phyloP scores from a whole-genome alignment of 2,113 vertebrate genomes.

The Leuciscus idus region DNA sequence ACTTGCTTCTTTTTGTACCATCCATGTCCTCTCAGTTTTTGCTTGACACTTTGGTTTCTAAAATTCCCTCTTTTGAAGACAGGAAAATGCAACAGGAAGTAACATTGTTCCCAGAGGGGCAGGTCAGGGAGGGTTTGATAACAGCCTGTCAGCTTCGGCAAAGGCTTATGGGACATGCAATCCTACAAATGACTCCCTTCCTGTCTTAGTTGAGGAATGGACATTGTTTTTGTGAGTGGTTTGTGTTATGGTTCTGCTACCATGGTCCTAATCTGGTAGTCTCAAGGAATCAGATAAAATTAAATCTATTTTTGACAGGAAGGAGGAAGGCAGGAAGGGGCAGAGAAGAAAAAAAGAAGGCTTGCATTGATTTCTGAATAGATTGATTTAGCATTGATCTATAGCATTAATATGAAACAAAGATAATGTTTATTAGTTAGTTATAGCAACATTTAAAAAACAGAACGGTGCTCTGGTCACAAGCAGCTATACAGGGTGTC shows the following conservation, averaged over 20 bases:
- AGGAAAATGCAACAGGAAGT: slow-evolving; percentile 65
- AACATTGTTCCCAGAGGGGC: slow-evolving; percentile 10
- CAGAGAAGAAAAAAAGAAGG: slow-evolving; percentile 19
- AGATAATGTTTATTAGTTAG: neutral
- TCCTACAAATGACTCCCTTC: slow-evolving; percentile 64
- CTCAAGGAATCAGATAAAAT: slow-evolving; percentile 25
- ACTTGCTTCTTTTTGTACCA: neutral
- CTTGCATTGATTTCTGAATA: slow-evolving; percentile 29
- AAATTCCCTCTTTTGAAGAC: slow-evolving; percentile 26
- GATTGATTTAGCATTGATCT: neutral
- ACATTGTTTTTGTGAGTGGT: slow-evolving; percentile 37
- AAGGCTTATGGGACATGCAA: slow-evolving; percentile 56
- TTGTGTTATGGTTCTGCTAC: slow-evolving; percentile 2
- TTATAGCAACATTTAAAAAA: neutral
- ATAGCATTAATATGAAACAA: neutral
- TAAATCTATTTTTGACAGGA: slow-evolving; percentile 26
- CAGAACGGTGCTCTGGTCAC: neutral
- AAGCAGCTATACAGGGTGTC: slow-evolving; percentile 5
- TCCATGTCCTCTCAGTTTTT: neutral
- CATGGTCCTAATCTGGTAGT: slow-evolving; percentile 12
- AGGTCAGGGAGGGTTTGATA: slow-evolving; percentile 39
- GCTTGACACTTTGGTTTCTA: slow-evolving; percentile 12
- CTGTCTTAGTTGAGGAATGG: slow-evolving; percentile 60
- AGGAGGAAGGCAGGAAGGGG: slow-evolving; percentile 11
- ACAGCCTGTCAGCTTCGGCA: slow-evolving; percentile 36